phyloP scores from a whole-genome alignment of 2,888 invertebrate species.

The Cotesia congregata region DNA sequence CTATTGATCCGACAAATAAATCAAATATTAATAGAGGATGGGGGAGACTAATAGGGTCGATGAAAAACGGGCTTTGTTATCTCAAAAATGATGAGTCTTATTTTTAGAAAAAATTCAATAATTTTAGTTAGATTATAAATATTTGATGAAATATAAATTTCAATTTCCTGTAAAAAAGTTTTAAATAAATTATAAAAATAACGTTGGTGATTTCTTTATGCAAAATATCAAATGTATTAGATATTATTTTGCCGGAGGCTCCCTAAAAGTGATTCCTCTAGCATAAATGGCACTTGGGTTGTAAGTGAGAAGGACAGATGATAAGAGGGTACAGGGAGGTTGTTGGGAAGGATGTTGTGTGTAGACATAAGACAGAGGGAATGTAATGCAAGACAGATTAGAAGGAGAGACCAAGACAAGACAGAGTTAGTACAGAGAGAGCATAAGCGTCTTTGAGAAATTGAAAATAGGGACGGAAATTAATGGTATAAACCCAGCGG shows the following conservation, averaged over 20 bases:
- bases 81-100: too few species aligned
- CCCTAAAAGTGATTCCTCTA: slow-evolving; percentile 7
- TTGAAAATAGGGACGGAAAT: slow-evolving; percentile 59
- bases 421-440: slow-evolving; percentile 24
- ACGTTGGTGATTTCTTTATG: neutral
- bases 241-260: neutral
- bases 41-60: too few species aligned
- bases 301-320: slow-evolving; percentile 1
- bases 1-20: too few species aligned
- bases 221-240: neutral
- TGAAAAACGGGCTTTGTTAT: too few species aligned
- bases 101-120: too few species aligned
- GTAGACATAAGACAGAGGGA: neutral
- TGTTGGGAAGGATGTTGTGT: neutral
- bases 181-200: too few species aligned
- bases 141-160: too few species aligned
- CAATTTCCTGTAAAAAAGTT: too few species aligned
- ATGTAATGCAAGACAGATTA: neutral
- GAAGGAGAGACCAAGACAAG: slow-evolving; percentile 13
- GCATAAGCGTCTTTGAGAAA: slow-evolving; percentile 52
- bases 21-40: too few species aligned
- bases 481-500: slow-evolving; percentile 53
- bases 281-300: slow-evolving; percentile 6
- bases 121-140: too few species aligned
- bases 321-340: neutral